Evolutionary conservation across 1,140 invertebrate genomes (phyloP).

Genomic region (Drosophila equinoxialis): DNA sequence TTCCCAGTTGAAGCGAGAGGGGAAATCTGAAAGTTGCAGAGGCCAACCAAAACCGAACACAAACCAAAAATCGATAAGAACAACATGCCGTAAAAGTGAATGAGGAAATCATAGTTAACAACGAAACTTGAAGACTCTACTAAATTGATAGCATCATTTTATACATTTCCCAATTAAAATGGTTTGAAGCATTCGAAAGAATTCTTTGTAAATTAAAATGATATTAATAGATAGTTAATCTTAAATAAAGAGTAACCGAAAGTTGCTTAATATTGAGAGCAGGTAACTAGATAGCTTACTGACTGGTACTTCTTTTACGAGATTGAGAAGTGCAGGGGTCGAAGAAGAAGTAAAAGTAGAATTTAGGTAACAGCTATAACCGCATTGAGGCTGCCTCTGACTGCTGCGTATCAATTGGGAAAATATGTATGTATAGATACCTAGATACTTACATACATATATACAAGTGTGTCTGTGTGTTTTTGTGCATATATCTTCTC

Average conservation of each 20-base stretch:
- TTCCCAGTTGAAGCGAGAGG: constrained; percentile 18
- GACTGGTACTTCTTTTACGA: constrained; percentile 36
- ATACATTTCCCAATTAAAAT: constrained; percentile 1
- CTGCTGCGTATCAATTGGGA: constrained; percentile 59
- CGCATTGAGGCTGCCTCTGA: constrained; percentile 33
- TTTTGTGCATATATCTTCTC: constrained; percentile 46
- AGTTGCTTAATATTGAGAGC: not conserved
- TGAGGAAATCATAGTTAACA: constrained; percentile 14
- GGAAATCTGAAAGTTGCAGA: not conserved
- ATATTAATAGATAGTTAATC: not conserved
- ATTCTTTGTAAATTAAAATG: not conserved
- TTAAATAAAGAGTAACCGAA: constrained; percentile 1
- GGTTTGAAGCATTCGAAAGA: no score
- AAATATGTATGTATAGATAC: constrained; percentile 36
- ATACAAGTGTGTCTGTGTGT: not conserved
- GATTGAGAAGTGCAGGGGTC: not conserved
- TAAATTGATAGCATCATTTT: not conserved
- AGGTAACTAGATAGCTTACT: constrained; percentile 5
- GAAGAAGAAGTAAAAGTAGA: constrained; percentile 8
- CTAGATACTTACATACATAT: not conserved
- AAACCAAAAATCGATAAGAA: constrained; percentile 74
- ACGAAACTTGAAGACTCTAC: constrained; percentile 19
- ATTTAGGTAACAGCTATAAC: constrained; percentile 44
- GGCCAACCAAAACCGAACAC: constrained; percentile 47
- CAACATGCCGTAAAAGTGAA: constrained; percentile 49